Conservation (phyloP, 1,140 invertebrate species). For the Hycleus phaleratus region DNA sequence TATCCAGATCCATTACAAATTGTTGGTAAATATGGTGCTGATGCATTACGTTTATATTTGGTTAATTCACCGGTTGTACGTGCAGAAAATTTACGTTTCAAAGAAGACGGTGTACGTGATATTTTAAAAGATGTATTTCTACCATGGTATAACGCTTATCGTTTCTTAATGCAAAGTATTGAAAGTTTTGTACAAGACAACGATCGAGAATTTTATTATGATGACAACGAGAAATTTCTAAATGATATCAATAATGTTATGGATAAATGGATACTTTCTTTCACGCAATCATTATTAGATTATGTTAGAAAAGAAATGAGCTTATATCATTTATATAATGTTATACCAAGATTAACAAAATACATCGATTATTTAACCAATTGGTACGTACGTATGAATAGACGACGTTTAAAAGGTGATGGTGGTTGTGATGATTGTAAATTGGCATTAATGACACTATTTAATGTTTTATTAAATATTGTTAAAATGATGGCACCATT, state of each 20-base stretch:
- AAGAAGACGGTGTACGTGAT: constrained; percentile 91
- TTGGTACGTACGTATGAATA: constrained; percentile 95
- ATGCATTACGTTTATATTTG: constrained; percentile 91
- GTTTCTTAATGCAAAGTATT: constrained; percentile 91
- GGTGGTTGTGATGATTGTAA: constrained; percentile 68
- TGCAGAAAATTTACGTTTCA: constrained; percentile 93
- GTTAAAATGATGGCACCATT: constrained; percentile 92
- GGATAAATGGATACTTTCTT: constrained; percentile 96
- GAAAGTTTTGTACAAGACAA: constrained; percentile 71
- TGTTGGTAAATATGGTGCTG: constrained; percentile 91
- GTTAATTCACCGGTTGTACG: constrained; percentile 98
- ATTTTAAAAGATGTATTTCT: constrained; percentile 96
- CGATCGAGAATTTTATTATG: constrained; percentile 53
- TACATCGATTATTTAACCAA: constrained; percentile 98
- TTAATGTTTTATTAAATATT: constrained; percentile 83
- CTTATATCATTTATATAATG: constrained; percentile 90
- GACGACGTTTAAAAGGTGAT: constrained; percentile 88
- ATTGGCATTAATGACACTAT: constrained; percentile 80
- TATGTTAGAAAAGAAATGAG: constrained; percentile 92
- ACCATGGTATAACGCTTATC: constrained; percentile 98
- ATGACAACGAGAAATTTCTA: constrained; percentile 44
- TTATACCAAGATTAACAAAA: constrained; percentile 86
- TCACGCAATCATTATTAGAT: constrained; percentile 84
- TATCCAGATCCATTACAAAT: constrained; percentile 94
- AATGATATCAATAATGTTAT: constrained; percentile 70